phyloP scores from a whole-genome alignment of 2,888 invertebrate species.

The Amphipyra tragopoginis region DNA sequence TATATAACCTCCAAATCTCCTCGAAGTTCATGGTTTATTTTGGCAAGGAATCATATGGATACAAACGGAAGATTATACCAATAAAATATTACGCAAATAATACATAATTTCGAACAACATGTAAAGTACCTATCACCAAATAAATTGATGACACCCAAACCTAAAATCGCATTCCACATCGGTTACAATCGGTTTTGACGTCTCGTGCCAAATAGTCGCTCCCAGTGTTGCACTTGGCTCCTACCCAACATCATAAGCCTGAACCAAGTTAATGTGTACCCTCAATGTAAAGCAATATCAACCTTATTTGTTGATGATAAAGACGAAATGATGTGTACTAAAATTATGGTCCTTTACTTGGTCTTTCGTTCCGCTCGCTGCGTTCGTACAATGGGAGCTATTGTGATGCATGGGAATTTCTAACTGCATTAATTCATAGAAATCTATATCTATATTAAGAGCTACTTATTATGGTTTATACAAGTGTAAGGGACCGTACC shows the following conservation, averaged over 20 bases:
- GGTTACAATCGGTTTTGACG: conserved; percentile 65
- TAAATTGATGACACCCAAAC: conserved; percentile 47
- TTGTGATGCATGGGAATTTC: conserved; percentile 28
- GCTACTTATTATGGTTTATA: neutral
- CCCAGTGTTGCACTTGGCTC: conserved; percentile 62
- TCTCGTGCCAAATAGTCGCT: conserved; percentile 73
- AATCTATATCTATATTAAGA: conserved; percentile 7
- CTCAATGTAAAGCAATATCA: conserved; percentile 48
- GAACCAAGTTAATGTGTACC: conserved; percentile 27
- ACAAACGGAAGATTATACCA: no score
- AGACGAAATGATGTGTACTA: neutral
- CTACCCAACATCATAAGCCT: conserved; percentile 57
- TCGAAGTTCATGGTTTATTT: no score
- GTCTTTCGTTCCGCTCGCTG: conserved; percentile 23
- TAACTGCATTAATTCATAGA: conserved; percentile 29
- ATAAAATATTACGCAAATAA: no score
- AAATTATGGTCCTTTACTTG: conserved; percentile 19
- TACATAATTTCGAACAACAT: conserved; percentile 10
- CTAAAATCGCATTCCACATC: conserved; percentile 49
- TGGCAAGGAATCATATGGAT: no score
- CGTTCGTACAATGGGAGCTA: conserved; percentile 32
- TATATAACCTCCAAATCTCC: no score
- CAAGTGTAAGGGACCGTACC: no score
- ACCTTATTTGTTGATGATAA: conserved; percentile 39
- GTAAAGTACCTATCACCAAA: conserved; percentile 45